Percentiles rank a stretch among this genome's conserved stretches.
Evolutionary conservation across 1,140 invertebrate genomes (phyloP).

Genomic region (Spodoptera litura): DNA sequence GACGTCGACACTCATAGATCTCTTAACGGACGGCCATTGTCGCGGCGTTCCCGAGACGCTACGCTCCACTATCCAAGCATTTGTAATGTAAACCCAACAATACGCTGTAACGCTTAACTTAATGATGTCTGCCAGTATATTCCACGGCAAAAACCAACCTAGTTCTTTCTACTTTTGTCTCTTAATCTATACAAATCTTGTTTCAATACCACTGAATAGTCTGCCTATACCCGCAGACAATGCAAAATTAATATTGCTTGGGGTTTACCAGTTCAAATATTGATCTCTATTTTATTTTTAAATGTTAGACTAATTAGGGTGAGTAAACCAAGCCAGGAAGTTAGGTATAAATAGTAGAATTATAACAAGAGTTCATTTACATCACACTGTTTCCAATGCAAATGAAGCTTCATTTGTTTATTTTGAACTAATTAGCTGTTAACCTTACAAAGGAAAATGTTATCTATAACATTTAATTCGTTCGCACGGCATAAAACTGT

Average conservation of each 20-base stretch:
- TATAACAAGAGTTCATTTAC: slow-evolving; percentile 10
- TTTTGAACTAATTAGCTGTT: not conserved
- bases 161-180: slow-evolving; percentile 56
- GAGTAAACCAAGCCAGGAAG: slow-evolving; percentile 14
- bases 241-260: slow-evolving; percentile 42
- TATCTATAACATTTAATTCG: not conserved
- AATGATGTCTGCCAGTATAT: slow-evolving; percentile 61
- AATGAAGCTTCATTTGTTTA: slow-evolving; percentile 20
- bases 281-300: slow-evolving; percentile 21
- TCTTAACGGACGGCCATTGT: slow-evolving; percentile 64
- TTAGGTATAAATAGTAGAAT: not conserved
- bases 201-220: slow-evolving; percentile 42
- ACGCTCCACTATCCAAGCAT: slow-evolving; percentile 57
- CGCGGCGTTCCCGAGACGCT: slow-evolving; percentile 44
- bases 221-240: slow-evolving; percentile 30
- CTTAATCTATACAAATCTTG: slow-evolving; percentile 25
- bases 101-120: slow-evolving; percentile 57
- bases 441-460: not conserved
- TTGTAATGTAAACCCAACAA: slow-evolving; percentile 71
- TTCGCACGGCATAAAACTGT: too few species aligned
- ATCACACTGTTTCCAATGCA: not conserved
- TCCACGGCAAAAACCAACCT: slow-evolving; percentile 53
- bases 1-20: slow-evolving; percentile 56
- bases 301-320: slow-evolving; percentile 6
- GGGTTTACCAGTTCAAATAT: slow-evolving; percentile 44